Base-by-base conservation (phyloP, 2,888 invertebrate species). In the Trypoxylon attenuatum region DNA sequence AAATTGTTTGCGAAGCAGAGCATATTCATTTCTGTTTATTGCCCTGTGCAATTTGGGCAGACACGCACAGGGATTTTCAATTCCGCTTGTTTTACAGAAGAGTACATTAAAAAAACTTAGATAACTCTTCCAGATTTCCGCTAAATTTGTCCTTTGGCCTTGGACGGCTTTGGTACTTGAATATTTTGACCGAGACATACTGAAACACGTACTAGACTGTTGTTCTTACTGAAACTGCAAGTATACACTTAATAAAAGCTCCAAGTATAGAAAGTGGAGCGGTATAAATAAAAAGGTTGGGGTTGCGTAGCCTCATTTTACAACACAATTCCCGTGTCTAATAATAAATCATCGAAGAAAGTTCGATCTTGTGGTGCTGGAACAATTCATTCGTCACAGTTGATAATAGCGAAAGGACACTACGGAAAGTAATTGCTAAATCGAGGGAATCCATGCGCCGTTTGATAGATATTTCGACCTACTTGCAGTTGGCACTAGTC, bases 381-480 rank as follows among this genome's bases (percentile, higher is more conserved):
- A 60, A 50, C 23, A 25, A 65, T 49, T 38, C 43, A 52, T 39
- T 18, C 47, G 51, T 62, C 45, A 45, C 23, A 27, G 16, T 39
- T 25, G 42, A 51, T 65, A 33, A 33, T 33, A 33, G 33, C 13
- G 8, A 33, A 33, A 13, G n/a, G 13, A 33, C 13, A 13, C 10
- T 4, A 13, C 10, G n/a, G 33, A 33, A 33, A 33, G n/a, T 10
- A 33, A n/a, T 33, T 33, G 10, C 13, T 13, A 33, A 33, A 33
- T 33, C n/a, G 33, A 33, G 42, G 39, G 59, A 49, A 22, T 27
- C 16, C 22, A 46, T 41, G 39, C 46, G 29, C 47, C 56, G 53
- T 72, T 71, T 71, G 55, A 61, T 56, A 55, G 38, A 18, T 21
- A 5, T 46, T 59, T 55, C 47, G 54, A 27, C 47, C 55, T 8